Conservation (phyloP, 2,797 vertebrate species). For the Intellagama lesueurii region DNA sequence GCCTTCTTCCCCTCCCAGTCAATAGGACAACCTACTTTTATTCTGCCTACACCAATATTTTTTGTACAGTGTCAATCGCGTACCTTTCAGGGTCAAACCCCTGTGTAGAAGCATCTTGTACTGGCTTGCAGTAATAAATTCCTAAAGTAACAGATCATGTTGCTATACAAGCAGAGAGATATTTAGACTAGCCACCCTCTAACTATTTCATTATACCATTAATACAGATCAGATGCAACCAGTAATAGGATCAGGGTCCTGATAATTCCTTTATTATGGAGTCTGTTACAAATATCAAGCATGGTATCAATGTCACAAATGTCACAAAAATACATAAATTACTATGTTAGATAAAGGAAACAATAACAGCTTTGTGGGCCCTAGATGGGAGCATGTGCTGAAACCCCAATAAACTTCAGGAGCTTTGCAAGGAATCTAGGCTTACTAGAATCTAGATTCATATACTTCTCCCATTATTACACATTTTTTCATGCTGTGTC, state of each 20-base stretch:
- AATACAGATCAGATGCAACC: neutral
- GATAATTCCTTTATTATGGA: neutral
- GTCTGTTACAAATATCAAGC: neutral
- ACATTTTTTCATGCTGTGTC: conserved; percentile 48
- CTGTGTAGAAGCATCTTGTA: too few relatives aligned
- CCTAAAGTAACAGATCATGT: neutral
- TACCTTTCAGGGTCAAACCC: too few relatives aligned
- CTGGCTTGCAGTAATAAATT: neutral
- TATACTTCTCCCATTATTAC: conserved; percentile 42
- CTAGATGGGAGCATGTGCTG: neutral
- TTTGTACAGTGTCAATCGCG: too few relatives aligned
- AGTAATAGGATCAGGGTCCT: neutral
- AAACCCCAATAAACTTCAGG: neutral
- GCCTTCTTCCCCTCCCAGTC: neutral
- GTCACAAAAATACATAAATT: neutral
- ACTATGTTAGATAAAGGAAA: conserved; percentile 17
- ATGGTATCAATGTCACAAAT: neutral
- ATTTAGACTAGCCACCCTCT: too few relatives aligned
- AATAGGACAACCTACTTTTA: too few relatives aligned
- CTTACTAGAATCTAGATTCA: conserved; percentile 38
- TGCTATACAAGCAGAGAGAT: too few relatives aligned
- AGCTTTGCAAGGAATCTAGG: conserved; percentile 35
- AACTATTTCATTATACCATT: neutral
- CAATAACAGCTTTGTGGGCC: neutral
- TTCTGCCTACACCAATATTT: too few relatives aligned